Evolutionary conservation across 1,140 invertebrate genomes (phyloP), one percentile per base, ranked within the genome.

Genomic region (Cydia strobilella): DNA sequence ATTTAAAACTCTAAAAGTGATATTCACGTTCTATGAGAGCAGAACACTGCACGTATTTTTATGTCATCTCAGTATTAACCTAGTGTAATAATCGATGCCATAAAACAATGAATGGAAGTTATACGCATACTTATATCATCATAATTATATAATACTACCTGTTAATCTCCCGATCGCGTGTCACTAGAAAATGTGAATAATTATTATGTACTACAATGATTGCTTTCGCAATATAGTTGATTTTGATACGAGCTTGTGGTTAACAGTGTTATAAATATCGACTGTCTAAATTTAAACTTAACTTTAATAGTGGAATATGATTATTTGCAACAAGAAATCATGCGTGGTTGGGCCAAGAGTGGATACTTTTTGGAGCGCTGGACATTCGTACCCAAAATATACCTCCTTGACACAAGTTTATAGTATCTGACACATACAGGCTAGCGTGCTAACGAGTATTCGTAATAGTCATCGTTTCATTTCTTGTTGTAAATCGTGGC

Each of bases 11-110:
- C 51, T 23, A 20, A 59, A 59, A 20, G 54, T 59, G 54, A 59
- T 59, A 18, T 59, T 59, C 54, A 69, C 31, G 25, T 35, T 66
- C 63, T 66, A 35, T 69, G 65, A 69, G 65, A 35, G 65, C 65
- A 69, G 65, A 69, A 39, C n/a, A 5, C 65, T 10, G 65, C 42
- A 72, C 20, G 18, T 48, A 45, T 45, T 72, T 72, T 45, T 72
- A 72, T 72, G 45, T 85, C 82, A 79, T 84, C 82, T 83, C 90
- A 90, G 89, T 92, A 92, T 92, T 90, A 90, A 80, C 78, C 75
- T 92, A 90, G 89, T 85, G 66, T 89, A 89, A 80, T 88, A 78
- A 81, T 84, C 78, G 84, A 90, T 87, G 86, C 85, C 83, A 87
- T 90, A 86, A 81, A 84, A 86, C 82, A 84, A 72, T 78, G 75